These are phyloP conservation scores for Sclerurus mexicanus DNA, from an alignment of 2,113 vertebrate species.

Conservation along the genomic window DNA sequence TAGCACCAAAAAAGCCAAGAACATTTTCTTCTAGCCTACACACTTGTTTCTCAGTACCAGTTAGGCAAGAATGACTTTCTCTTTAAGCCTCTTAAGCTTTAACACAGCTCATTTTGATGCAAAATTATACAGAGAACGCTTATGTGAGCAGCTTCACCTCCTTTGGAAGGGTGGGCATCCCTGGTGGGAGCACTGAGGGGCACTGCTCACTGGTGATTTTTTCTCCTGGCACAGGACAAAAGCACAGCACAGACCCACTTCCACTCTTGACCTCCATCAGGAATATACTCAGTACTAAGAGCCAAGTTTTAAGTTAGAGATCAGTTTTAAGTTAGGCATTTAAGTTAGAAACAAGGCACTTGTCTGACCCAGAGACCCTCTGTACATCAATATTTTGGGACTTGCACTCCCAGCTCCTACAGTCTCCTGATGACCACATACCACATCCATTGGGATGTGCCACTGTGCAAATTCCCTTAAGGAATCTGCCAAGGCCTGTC, in stretches of 20 bases:
- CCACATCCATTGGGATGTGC: not conserved
- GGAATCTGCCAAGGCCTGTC: not conserved
- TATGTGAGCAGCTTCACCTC: not conserved
- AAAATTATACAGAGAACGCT: not conserved
- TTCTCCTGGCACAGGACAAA: not conserved
- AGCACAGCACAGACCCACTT: not conserved
- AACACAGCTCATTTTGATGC: not conserved
- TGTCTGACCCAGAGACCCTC: not conserved
- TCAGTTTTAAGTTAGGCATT: not conserved
- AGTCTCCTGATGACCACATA: not conserved
- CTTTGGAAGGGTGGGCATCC: not conserved
- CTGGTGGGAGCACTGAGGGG: not conserved
- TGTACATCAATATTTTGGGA: fast-evolving
- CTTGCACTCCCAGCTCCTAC: not conserved
- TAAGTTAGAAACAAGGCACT: not conserved
- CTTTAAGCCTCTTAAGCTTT: not conserved
- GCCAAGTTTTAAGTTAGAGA: not conserved
- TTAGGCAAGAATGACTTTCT: not conserved
- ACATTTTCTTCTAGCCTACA: not conserved
- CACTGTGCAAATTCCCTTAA: not conserved
- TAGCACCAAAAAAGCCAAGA: not conserved
- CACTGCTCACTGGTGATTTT: not conserved
- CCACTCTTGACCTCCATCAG: not conserved
- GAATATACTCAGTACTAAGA: not conserved
- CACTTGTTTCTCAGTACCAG: not conserved